A percentile compares a stretch with the other conserved stretches of the same genome.
These are phyloP conservation scores for Clitarchus hookeri DNA, from an alignment of 2,888 invertebrate genomes.

Conservation along the genomic window DNA sequence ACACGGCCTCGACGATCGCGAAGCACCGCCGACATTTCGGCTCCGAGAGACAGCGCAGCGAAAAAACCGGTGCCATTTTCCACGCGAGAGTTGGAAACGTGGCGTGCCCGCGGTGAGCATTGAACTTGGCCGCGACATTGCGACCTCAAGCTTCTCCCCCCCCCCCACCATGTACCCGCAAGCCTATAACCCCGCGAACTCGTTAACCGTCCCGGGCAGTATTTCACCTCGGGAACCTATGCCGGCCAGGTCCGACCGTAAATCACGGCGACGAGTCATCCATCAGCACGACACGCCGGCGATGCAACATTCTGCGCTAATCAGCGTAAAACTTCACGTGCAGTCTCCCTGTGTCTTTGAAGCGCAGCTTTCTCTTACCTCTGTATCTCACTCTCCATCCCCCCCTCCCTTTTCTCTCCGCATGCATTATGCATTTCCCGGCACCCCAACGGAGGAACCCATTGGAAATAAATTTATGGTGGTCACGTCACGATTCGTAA, in stretches of 20 bases:
- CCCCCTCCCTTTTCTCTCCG: not conserved
- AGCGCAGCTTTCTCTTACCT: no score
- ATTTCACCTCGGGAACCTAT: not conserved
- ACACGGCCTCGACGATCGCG: no score
- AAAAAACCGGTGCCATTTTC: not conserved
- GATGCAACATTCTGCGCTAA: not conserved
- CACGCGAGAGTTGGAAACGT: not conserved
- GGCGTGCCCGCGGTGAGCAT: not conserved
- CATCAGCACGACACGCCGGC: not conserved
- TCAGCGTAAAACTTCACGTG: not conserved
- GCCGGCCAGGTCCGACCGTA: not conserved
- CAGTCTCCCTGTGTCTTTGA: no score
- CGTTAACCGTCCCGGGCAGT: not conserved
- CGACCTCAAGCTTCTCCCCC: not conserved
- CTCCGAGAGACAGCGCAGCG: not conserved
- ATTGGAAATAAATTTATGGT: not conserved
- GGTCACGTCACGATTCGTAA: not conserved
- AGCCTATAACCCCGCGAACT: no score
- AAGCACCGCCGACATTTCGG: no score
- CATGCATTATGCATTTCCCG: not conserved
- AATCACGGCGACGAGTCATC: not conserved
- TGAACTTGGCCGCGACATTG: not conserved
- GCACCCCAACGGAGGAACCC: not conserved
- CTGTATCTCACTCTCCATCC: not conserved
- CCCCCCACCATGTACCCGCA: not conserved